Evolutionary conservation across 2,888 invertebrate species (phyloP).

Genomic region (Cylindroiulus punctatus): DNA sequence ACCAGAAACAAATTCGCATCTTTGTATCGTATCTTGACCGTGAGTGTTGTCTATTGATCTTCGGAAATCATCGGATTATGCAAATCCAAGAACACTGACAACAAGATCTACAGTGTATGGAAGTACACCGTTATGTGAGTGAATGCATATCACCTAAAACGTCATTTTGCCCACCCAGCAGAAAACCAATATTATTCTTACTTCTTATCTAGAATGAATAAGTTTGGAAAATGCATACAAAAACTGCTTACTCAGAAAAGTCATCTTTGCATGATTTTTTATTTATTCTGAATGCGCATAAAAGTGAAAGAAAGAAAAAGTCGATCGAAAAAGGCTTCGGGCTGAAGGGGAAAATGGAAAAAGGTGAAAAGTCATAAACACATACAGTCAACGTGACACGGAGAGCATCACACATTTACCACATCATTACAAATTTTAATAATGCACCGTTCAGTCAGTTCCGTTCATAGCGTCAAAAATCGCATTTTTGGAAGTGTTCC

Average conservation of each 20-base stretch:
- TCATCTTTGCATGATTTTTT: background rate
- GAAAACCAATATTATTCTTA: conserved; percentile 28
- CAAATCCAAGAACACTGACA: background rate
- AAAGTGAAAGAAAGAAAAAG: conserved; percentile 30
- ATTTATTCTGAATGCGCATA: conserved; percentile 27
- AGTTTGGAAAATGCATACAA: conserved; percentile 12
- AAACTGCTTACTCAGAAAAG: conserved; percentile 14
- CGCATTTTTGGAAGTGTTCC: background rate
- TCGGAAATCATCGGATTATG: background rate
- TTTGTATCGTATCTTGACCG: conserved; percentile 23
- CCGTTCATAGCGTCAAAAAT: background rate
- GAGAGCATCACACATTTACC: conserved; percentile 4
- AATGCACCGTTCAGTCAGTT: conserved; percentile 25
- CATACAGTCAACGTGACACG: background rate
- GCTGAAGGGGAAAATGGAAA: background rate
- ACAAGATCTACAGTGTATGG: background rate
- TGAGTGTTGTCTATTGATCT: background rate
- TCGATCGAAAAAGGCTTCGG: background rate
- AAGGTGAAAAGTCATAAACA: background rate
- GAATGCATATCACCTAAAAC: background rate
- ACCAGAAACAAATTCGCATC: background rate
- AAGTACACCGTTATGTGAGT: background rate
- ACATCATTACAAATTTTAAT: conserved; percentile 33
- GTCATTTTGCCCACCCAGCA: background rate
- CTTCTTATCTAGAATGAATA: conserved; percentile 15